Evolutionary conservation across 2,888 invertebrate genomes (phyloP), one percentile per base, ranked within the genome.

Genomic region (Brachypterus glaber): DNA sequence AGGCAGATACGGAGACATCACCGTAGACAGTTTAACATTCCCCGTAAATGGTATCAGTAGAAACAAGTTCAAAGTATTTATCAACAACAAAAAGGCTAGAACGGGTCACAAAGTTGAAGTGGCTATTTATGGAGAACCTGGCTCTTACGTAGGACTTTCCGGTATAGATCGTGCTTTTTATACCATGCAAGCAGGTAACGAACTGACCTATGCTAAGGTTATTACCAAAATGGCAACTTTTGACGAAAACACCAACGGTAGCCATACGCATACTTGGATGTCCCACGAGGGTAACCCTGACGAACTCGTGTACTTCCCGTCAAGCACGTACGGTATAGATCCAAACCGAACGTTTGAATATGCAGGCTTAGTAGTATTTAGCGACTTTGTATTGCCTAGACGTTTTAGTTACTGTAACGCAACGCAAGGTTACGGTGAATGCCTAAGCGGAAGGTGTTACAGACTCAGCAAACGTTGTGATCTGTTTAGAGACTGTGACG

Each of bases 11-110:
- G 91, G 88, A 0, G 84, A 85, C 54, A 82, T 95, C 33, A 77
- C 92, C 1, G 88, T 88, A 0, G 96, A 96, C 68, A 87, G 90
- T 40, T 70, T 96, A 40, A 93, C 93, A n/a, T 92, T 95, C 71
- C 91, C 92, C 0, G 93, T 96, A 16, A 91, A 95, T 66, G 93
- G 93, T 42, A 89, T 95, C 49, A 87, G 91, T 1, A 68, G 90
- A 42, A 93, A 96, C 62, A 90, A 92, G 79, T 89, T 88, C 61
- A 82, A 86, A 1, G 80, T 90, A 8, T 77, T 73, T 51, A 82
- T 95, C 42, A 95, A 95, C 66, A 89, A 91, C 63, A 83, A 86
- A 45, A 96, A 95, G 65, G 91, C 91, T 36, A 79, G 93, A 46
- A 91, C 90, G 0, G 91, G 92, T 15, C 88, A 92, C 60, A 82